A percentile compares a stretch with the other conserved stretches of the same genome.
These are phyloP conservation scores for Clarias magur DNA, from an alignment of 2,113 vertebrate species.

Conservation along the genomic window DNA sequence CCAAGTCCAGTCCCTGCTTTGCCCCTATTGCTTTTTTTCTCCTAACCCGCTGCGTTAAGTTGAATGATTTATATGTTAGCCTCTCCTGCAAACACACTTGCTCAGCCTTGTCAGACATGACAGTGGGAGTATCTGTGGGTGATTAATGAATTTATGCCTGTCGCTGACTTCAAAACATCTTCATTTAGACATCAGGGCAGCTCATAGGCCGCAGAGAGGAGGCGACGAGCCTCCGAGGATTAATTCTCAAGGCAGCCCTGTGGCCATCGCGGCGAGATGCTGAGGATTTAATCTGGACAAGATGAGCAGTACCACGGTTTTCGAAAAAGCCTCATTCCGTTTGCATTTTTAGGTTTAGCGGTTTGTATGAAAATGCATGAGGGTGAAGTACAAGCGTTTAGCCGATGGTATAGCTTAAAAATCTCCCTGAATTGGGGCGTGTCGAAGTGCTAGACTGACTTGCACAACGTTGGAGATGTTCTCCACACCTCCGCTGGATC, in stretches of 20 bases:
- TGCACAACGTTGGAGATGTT: background rate
- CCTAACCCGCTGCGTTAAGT: conserved; percentile 56
- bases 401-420: too few relatives aligned
- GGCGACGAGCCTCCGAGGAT: conserved; percentile 42
- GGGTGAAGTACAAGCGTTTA: background rate
- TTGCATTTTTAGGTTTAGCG: background rate
- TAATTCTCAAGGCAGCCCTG: conserved; percentile 40
- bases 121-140: conserved; percentile 53
- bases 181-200: conserved; percentile 38
- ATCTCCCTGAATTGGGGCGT: background rate
- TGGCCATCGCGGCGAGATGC: conserved; percentile 24
- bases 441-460: background rate
- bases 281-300: conserved; percentile 51
- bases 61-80: conserved; percentile 56
- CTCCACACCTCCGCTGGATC: background rate
- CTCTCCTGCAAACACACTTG: conserved; percentile 53
- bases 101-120: conserved; percentile 50
- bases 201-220: conserved; percentile 36
- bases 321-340: conserved; percentile 7
- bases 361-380: background rate
- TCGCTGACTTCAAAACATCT: conserved; percentile 52
- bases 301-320: conserved; percentile 37
- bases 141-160: conserved; percentile 60
- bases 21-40: conserved; percentile 46
- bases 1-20: conserved; percentile 36